Conservation (phyloP, 2,113 vertebrate species). For the Notechis scutatus region DNA sequence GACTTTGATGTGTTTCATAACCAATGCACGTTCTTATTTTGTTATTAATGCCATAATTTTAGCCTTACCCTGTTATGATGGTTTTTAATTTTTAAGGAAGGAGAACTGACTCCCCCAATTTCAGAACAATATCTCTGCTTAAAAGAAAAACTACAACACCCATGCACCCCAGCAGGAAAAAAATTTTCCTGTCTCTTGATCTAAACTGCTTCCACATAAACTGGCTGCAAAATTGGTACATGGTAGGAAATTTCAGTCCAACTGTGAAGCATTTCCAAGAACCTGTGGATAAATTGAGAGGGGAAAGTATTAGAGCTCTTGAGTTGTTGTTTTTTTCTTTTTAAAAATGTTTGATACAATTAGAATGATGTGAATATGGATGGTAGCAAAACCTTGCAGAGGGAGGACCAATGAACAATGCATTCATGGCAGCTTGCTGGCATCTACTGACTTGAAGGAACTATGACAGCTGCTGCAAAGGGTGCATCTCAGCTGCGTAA, state of each 20-base stretch:
- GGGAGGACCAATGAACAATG: not conserved
- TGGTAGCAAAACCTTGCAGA: not conserved
- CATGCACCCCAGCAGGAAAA: not conserved
- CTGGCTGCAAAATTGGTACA: not conserved
- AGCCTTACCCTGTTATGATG: not conserved
- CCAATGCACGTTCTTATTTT: not conserved
- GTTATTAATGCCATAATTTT: not conserved
- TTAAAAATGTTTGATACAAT: not conserved
- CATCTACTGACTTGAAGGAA: not conserved
- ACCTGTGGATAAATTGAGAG: not conserved
- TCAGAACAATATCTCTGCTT: not conserved
- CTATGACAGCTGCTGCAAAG: not conserved
- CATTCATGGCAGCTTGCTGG: not conserved
- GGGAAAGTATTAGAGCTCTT: not conserved
- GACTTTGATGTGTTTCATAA: not conserved
- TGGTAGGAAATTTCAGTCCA: not conserved
- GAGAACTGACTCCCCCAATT: not conserved
- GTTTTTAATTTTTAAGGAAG: not conserved
- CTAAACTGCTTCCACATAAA: not conserved
- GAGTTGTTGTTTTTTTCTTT: not conserved
- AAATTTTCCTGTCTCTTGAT: not conserved
- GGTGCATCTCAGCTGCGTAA: not conserved
- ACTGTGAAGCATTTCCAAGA: not conserved
- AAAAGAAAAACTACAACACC: not conserved
- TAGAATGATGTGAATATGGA: not conserved